phyloP scores from a whole-genome alignment of 1,140 invertebrate genomes.

The Conus ventricosus region DNA sequence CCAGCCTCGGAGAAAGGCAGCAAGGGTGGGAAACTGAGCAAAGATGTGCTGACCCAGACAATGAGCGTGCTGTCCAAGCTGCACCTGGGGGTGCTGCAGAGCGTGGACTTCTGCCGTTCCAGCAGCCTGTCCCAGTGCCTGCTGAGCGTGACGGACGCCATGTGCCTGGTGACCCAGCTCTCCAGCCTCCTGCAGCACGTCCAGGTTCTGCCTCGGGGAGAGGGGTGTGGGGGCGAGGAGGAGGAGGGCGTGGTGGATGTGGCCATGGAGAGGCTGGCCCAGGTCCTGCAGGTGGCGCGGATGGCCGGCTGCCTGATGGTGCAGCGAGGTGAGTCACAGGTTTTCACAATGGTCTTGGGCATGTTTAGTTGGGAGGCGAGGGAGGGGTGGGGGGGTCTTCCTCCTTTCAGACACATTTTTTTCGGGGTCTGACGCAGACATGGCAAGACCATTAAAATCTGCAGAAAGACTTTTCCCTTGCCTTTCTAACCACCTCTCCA shows the following conservation, averaged over 20 bases:
- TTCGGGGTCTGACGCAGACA: too few relatives aligned
- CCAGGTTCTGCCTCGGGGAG: not conserved
- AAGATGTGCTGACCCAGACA: not conserved
- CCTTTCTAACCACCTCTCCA: too few relatives aligned
- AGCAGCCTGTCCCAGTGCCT: constrained; percentile 63
- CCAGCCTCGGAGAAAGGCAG: not conserved
- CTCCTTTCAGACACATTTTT: too few relatives aligned
- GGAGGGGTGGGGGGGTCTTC: too few relatives aligned
- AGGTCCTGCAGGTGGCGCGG: constrained; percentile 66
- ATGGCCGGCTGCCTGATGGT: constrained; percentile 52
- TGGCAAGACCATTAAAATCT: too few relatives aligned
- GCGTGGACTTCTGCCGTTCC: constrained; percentile 61
- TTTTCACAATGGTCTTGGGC: too few relatives aligned
- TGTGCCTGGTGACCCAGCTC: constrained; percentile 45
- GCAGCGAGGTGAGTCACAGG: constrained; percentile 44
- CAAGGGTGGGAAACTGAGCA: not conserved
- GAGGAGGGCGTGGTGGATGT: constrained; percentile 43
- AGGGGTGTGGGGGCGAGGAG: constrained; percentile 22
- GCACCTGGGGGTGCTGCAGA: constrained; percentile 65
- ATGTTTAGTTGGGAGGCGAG: too few relatives aligned
- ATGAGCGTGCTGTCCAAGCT: constrained; percentile 51
- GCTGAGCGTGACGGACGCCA: constrained; percentile 48
- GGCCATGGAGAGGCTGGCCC: constrained; percentile 63
- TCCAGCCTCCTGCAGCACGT: constrained; percentile 43
- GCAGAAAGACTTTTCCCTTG: too few relatives aligned